These are phyloP conservation scores for Sebastes minor DNA, from an alignment of 2,797 vertebrate genomes.

Conservation along the genomic window DNA sequence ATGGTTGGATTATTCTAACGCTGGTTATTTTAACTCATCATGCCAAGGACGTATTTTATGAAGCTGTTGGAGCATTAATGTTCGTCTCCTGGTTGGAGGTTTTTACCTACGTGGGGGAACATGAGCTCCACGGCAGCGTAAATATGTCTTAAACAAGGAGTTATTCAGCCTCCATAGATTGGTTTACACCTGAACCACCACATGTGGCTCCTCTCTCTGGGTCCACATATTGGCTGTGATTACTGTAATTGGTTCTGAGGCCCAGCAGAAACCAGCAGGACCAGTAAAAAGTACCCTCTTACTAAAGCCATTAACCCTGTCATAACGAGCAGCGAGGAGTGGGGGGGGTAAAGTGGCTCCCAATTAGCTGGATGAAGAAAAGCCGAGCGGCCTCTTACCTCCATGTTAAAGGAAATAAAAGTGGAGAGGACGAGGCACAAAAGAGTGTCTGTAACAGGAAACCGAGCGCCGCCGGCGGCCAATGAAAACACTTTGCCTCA, in stretches of 20 bases:
- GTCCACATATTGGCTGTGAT: slow-evolving; percentile 64
- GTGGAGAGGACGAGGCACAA: slow-evolving; percentile 57
- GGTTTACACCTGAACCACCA: slow-evolving; percentile 62
- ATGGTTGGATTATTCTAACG: not conserved
- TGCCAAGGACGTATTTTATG: not conserved
- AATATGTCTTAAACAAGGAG: slow-evolving; percentile 52
- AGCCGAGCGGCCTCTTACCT: slow-evolving; percentile 46
- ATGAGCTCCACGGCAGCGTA: slow-evolving; percentile 3
- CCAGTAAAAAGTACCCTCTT: slow-evolving; percentile 52
- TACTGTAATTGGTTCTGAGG: slow-evolving; percentile 73
- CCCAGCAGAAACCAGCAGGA: slow-evolving; percentile 56
- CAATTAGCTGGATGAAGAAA: slow-evolving; percentile 65
- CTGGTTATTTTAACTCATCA: not conserved
- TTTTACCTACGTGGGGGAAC: slow-evolving; percentile 19
- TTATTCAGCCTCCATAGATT: slow-evolving; percentile 56
- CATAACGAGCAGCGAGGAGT: slow-evolving; percentile 45
- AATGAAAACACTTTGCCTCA: slow-evolving; percentile 79
- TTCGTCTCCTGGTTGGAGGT: not conserved
- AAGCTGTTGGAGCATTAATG: not conserved
- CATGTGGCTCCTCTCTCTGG: slow-evolving; percentile 52
- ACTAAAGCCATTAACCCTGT: slow-evolving; percentile 69
- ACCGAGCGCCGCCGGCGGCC: slow-evolving; percentile 48
- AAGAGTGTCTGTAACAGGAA: slow-evolving; percentile 70
- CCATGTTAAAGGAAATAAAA: slow-evolving; percentile 67
- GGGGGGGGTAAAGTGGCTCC: slow-evolving; percentile 42